These are phyloP conservation scores for Euthynnus affinis DNA, from an alignment of 2,797 vertebrate species.

Conservation along the genomic window DNA sequence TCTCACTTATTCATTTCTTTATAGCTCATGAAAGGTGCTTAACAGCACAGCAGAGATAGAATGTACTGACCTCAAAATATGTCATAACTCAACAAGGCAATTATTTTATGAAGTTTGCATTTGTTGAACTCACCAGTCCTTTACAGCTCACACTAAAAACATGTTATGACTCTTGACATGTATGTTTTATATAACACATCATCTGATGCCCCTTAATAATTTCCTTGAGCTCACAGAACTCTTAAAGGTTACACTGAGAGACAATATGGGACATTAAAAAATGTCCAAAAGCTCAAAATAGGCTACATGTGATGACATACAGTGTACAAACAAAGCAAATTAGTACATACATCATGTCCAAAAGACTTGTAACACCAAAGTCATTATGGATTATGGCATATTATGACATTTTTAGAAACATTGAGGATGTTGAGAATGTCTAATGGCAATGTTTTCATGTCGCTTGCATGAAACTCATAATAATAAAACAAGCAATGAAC, in stretches of 20 bases:
- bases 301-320: neutral
- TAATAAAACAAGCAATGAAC: neutral
- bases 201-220: conserved; percentile 15
- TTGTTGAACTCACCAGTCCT: neutral
- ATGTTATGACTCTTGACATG: neutral
- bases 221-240: neutral
- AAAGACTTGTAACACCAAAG: conserved; percentile 8
- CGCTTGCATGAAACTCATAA: neutral
- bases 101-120: neutral
- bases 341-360: neutral
- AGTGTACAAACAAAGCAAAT: conserved; percentile 4
- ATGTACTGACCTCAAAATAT: neutral
- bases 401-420: conserved; percentile 5
- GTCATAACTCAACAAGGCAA: neutral
- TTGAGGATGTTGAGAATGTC: neutral
- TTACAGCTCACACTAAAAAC: conserved; percentile 2
- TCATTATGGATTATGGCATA: conserved; percentile 2
- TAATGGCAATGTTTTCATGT: conserved; percentile 14
- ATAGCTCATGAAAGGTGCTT: conserved; percentile 3
- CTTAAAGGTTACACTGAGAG: neutral
- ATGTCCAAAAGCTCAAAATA: conserved; percentile 2
- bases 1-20: conserved; percentile 11
- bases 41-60: neutral
- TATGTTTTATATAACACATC: conserved; percentile 1
- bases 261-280: conserved; percentile 4